phyloP scores from a whole-genome alignment of 2,797 vertebrate species.

The Pangasius sanitwongsei region DNA sequence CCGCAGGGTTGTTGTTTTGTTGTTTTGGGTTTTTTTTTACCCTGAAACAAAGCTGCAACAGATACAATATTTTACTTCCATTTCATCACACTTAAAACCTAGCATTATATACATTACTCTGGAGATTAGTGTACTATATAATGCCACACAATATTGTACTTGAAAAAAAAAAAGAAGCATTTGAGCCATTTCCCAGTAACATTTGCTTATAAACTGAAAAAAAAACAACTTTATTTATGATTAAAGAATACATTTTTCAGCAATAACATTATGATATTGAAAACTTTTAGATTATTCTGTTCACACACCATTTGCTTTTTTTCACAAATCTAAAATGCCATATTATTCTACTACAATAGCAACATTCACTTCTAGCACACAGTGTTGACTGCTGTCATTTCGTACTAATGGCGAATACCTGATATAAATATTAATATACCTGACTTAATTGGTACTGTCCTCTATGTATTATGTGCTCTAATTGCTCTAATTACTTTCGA shows the following conservation, averaged over 20 bases:
- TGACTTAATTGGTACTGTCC: not conserved
- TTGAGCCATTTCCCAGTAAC: not conserved
- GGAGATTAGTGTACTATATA: slow-evolving; percentile 41
- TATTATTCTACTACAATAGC: not conserved
- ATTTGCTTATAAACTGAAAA: not conserved
- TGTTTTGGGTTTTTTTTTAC: not conserved
- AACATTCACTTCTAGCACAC: not conserved
- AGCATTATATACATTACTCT: slow-evolving; percentile 25
- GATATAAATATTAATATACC: not conserved
- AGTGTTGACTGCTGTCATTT: not conserved
- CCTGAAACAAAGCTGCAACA: not conserved
- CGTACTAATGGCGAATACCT: not conserved
- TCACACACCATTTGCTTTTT: not conserved
- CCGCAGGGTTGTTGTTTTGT: not conserved
- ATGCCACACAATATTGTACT: not conserved
- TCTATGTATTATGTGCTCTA: not conserved
- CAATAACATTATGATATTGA: not conserved
- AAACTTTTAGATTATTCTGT: not conserved
- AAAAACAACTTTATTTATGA: not conserved
- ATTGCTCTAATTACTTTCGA: not conserved
- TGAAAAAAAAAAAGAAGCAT: not conserved
- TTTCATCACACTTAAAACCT: not conserved
- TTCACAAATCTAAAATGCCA: not conserved
- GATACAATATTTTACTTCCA: not conserved
- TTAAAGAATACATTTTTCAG: not conserved